A percentile compares a stretch with the other conserved stretches of the same genome.
Evolutionary conservation across 2,888 invertebrate genomes (phyloP).

Genomic region (Leptinotarsa tumamoca): DNA sequence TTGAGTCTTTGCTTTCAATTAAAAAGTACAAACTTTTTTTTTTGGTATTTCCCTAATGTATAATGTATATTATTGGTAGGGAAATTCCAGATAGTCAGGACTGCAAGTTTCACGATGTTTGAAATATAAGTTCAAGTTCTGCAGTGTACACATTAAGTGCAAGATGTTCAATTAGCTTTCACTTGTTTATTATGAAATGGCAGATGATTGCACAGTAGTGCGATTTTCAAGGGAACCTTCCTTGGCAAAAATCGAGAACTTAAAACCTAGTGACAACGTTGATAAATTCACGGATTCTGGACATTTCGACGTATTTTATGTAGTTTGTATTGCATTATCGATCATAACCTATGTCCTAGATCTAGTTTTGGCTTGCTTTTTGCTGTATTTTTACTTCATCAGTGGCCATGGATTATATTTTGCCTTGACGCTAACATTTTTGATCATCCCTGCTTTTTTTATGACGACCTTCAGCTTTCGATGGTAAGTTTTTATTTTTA

Average conservation of each 20-base stretch:
- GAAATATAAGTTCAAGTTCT: not conserved
- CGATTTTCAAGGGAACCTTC: conserved; percentile 65
- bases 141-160: conserved; percentile 11
- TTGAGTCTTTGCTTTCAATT: not conserved
- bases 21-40: not conserved
- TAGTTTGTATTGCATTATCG: conserved; percentile 65
- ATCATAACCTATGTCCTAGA: conserved; percentile 66
- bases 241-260: conserved; percentile 63
- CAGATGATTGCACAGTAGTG: conserved; percentile 65
- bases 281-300: conserved; percentile 61
- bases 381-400: conserved; percentile 65
- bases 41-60: not conserved
- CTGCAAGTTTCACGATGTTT: too few relatives aligned
- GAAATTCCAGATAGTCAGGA: not conserved
- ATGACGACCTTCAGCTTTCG: conserved; percentile 69
- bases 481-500: conserved; percentile 63
- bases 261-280: conserved; percentile 58
- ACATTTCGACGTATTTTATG: conserved; percentile 63
- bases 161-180: conserved; percentile 11
- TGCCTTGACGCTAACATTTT: conserved; percentile 68
- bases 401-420: conserved; percentile 66
- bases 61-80: not conserved
- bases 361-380: conserved; percentile 63
- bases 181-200: conserved; percentile 57
- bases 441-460: conserved; percentile 67